Base-by-base conservation (phyloP, 2,113 vertebrate genomes). In the Egretta garzetta region DNA sequence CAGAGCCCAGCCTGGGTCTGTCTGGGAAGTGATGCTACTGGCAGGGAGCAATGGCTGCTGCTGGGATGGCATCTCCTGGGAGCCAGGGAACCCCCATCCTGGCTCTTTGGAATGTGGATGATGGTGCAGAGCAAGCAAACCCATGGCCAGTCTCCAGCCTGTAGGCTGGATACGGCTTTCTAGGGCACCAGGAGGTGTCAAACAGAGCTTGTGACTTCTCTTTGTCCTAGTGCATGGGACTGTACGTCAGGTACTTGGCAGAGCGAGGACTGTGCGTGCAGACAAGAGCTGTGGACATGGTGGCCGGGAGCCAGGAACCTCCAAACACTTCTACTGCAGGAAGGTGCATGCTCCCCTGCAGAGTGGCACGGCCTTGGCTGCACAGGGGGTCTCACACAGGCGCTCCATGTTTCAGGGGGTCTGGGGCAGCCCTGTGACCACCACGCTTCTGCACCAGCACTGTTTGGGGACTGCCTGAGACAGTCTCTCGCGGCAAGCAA, bases 241-340 rank as follows among this genome's bases (percentile, higher is more conserved):
- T 79, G 95, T 93, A 87, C 24, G 62, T 81, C 93, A 97, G 96
- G 96, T 97, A 94, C 91, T 95, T 96, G 93, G 90, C 96, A 96
- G 86, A 81, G 77, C 1, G 2, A 89, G 66, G 77, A 23, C 77
- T 74, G 83, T 75, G 80, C 7, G 2, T 96, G 87, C 96, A 87
- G 93, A 94, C 93, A 75, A 88, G 79, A 82, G 80, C 91, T 64
- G 35, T 37, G 77, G 93, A 63, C 77, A 60, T 59, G 39, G 81
- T 91, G 95, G 84, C 96, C 1, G 1, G n/a, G 16, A 84, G 93
- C 93, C 91, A 96, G 93, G 52, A 85, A 66, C 77, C 52, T 81
- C 89, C 12, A 2, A 86, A 35, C 52, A 2, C 84, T 94, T 67
- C 27, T 85, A 39, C 52, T 94, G 86, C 0, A 0, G 83, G 60